A percentile compares a stretch with the other conserved stretches of the same genome.
These are phyloP conservation scores for Tarsius wallacei DNA, from an alignment of 2,797 vertebrate genomes.

Conservation along the genomic window DNA sequence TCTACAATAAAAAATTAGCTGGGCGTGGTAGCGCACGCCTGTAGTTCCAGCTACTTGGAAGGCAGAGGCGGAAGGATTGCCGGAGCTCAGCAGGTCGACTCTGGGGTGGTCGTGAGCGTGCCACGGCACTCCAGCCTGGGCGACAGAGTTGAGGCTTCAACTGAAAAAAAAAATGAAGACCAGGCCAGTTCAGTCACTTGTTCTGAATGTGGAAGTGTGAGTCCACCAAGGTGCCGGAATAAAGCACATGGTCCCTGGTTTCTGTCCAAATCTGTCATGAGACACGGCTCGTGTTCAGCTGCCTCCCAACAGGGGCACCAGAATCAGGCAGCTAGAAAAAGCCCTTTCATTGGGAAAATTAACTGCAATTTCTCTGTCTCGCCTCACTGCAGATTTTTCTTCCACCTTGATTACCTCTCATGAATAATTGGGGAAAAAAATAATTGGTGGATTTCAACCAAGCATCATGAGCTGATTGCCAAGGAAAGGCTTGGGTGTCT, in stretches of 20 bases:
- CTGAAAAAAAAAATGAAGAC: not conserved
- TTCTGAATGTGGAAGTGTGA: not conserved
- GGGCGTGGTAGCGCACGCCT: no score
- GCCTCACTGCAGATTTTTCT: not conserved
- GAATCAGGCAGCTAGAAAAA: not conserved
- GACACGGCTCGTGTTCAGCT: rapidly evolving
- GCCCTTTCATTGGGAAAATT: not conserved
- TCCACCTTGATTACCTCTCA: not conserved
- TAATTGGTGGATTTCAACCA: not conserved
- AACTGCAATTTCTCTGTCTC: not conserved
- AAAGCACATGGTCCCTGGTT: rapidly evolving
- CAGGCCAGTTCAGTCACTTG: not conserved
- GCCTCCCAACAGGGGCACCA: not conserved
- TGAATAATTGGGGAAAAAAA: not conserved
- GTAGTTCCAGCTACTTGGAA: no score
- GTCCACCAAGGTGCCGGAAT: rapidly evolving
- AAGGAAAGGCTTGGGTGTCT: not conserved
- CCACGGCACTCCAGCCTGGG: no score
- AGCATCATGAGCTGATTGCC: not conserved
- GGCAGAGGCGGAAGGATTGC: no score
- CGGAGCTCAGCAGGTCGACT: no score
- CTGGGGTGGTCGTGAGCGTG: no score
- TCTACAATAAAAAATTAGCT: no score
- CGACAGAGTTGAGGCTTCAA: no score
- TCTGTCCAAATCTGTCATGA: not conserved